phyloP scores from a whole-genome alignment of 2,113 vertebrate species.

The Ctenomys sociabilis region DNA sequence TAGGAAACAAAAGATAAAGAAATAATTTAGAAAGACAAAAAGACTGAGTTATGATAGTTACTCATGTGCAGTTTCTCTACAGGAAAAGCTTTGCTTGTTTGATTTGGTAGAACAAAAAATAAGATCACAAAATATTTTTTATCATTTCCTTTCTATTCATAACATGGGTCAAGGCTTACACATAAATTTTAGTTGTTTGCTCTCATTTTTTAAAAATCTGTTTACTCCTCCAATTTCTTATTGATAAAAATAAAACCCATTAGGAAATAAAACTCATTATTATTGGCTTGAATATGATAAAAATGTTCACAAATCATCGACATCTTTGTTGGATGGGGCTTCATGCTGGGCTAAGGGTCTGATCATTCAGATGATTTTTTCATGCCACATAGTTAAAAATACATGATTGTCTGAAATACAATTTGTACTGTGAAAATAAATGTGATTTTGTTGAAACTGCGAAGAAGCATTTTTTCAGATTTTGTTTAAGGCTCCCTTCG shows the following conservation, averaged over 20 bases:
- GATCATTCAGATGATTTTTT: conserved; percentile 54
- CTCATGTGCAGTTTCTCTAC: not conserved
- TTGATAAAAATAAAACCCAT: conserved; percentile 56
- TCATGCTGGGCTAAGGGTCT: conserved; percentile 54
- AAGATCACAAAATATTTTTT: not conserved
- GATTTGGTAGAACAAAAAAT: not conserved
- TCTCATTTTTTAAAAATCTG: not conserved
- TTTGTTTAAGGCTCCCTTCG: not conserved
- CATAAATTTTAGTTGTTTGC: not conserved
- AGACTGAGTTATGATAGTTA: not conserved
- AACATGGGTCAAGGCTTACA: not conserved
- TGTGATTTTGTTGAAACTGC: not conserved
- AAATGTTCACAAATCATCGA: conserved; percentile 26
- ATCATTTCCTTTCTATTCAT: not conserved
- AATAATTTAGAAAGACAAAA: not conserved
- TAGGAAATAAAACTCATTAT: not conserved
- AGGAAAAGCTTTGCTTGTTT: not conserved
- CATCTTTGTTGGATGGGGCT: not conserved
- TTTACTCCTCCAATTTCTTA: not conserved
- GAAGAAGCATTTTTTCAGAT: not conserved
- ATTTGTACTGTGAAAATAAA: conserved; percentile 11
- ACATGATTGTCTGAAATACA: not conserved
- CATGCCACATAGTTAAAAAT: conserved; percentile 34
- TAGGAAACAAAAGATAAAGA: not conserved
- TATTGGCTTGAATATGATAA: conserved; percentile 24